phyloP scores from a whole-genome alignment of 2,113 vertebrate species.

The Varanus komodoensis region DNA sequence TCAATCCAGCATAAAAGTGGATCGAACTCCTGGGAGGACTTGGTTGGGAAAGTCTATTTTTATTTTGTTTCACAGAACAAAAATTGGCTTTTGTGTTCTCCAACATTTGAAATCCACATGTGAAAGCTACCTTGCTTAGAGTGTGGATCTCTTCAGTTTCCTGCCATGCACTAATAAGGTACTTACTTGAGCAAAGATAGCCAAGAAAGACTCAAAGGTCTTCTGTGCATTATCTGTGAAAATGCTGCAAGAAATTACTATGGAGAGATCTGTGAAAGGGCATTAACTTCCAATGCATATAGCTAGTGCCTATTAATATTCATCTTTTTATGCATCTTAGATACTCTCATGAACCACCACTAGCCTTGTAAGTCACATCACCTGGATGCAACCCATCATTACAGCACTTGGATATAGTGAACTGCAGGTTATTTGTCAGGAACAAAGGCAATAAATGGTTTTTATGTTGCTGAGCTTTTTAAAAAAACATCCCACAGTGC shows the following conservation, averaged over 20 bases:
- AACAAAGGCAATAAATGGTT: neutral
- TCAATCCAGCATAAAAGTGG: no score
- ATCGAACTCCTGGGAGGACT: no score
- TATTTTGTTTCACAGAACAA: neutral
- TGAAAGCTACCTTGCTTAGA: neutral
- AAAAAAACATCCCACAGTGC: neutral
- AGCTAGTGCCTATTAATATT: neutral
- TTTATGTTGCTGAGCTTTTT: neutral
- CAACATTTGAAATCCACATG: neutral
- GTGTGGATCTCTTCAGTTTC: neutral
- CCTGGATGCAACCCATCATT: neutral
- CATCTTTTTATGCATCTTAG: neutral
- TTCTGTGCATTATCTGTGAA: neutral
- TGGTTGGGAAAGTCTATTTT: neutral
- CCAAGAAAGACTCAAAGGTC: neutral
- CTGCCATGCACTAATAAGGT: neutral
- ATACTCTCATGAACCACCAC: neutral
- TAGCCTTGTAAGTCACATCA: neutral
- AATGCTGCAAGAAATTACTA: neutral
- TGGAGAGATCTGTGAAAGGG: neutral
- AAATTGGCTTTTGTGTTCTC: neutral
- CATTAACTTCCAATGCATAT: neutral
- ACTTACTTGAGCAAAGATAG: neutral
- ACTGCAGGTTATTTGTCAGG: neutral
- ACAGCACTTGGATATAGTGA: neutral